phyloP scores from a whole-genome alignment of 2,888 invertebrate species.

The Trachelus tabidus region DNA sequence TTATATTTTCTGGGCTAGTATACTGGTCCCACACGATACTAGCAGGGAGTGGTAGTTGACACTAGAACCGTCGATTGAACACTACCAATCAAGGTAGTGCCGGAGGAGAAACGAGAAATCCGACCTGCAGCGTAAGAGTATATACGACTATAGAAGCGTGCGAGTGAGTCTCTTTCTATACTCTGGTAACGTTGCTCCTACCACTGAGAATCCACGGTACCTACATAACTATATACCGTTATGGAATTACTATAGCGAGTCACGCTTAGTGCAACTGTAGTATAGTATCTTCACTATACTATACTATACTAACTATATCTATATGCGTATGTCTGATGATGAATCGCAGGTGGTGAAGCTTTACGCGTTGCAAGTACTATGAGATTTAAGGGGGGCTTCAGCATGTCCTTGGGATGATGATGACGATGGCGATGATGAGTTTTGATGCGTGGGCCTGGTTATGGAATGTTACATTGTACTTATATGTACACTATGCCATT shows the following conservation, averaged over 20 bases:
- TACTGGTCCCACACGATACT: neutral
- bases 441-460: neutral
- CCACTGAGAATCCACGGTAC: neutral
- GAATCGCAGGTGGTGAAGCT: neutral
- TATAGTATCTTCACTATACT: neutral
- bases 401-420: neutral
- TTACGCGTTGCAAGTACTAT: neutral
- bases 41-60: slow-evolving; percentile 8
- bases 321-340: neutral
- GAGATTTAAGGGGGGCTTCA: neutral
- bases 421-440: neutral
- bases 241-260: neutral
- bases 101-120: slow-evolving; percentile 29
- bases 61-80: slow-evolving; percentile 32
- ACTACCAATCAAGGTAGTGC: slow-evolving; percentile 49
- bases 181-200: neutral
- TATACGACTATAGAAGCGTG: neutral
- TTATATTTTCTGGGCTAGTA: neutral
- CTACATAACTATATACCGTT: neutral
- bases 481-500: neutral
- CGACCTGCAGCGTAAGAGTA: neutral
- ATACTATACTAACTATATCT: neutral
- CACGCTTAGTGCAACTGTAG: neutral
- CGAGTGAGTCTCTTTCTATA: neutral
- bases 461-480: neutral